Percentiles rank a stretch among this genome's conserved stretches.
Conservation (phyloP, 2,888 invertebrate species). For the Pardosa pseudoannulata region DNA sequence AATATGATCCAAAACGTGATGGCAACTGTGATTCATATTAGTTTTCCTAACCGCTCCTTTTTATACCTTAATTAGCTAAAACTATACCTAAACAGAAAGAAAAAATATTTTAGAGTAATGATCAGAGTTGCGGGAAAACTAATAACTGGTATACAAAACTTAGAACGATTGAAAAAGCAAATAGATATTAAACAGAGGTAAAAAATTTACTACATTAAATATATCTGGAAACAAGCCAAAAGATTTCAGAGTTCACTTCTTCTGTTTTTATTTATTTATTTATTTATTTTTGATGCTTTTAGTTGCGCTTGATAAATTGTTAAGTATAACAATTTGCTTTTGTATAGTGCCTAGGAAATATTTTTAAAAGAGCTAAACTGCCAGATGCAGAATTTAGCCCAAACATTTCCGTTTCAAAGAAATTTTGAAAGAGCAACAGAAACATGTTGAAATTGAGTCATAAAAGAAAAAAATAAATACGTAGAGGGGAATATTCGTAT, state of each 20-base stretch:
- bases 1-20: neutral
- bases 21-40: neutral
- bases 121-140: neutral
- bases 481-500: too few relatives aligned
- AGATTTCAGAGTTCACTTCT: constrained; percentile 4
- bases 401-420: neutral
- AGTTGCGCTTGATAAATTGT: neutral
- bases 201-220: neutral
- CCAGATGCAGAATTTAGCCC: constrained; percentile 1
- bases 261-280: constrained; percentile 6
- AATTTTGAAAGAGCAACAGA: neutral
- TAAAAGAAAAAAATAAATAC: neutral
- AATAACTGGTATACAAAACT: neutral
- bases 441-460: constrained; percentile 1
- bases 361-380: neutral
- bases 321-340: constrained; percentile 5
- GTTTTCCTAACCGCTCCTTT: neutral
- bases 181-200: neutral
- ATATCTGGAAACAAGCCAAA: constrained; percentile 6
- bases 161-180: neutral
- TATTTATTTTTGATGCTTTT: neutral
- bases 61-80: neutral
- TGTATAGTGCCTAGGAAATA: neutral
- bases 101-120: neutral
- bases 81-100: neutral